Evolutionary conservation across 2,113 vertebrate species (phyloP).

Genomic region (Ameiurus melas): DNA sequence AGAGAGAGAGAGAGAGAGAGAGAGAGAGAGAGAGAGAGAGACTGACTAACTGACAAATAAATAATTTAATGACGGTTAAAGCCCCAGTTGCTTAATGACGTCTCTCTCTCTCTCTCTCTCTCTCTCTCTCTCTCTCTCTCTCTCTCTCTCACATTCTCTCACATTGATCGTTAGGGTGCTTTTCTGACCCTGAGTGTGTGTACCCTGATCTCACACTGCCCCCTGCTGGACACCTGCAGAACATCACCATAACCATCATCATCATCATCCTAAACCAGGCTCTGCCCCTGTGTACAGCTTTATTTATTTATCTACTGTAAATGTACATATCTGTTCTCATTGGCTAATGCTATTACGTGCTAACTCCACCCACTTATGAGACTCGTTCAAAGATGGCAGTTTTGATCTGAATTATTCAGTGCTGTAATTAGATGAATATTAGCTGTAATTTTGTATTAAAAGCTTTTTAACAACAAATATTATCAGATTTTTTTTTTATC

Average conservation of each 20-base stretch:
- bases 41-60: background rate
- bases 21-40: too few relatives aligned
- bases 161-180: background rate
- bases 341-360: background rate
- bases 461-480: background rate
- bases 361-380: background rate
- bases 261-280: background rate
- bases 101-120: background rate
- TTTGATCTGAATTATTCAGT: background rate
- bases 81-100: background rate
- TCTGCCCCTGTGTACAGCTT: background rate
- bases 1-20: too few relatives aligned
- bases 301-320: background rate
- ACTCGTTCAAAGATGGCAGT: background rate
- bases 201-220: background rate
- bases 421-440: background rate
- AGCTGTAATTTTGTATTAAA: background rate
- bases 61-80: background rate
- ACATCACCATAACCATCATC: background rate
- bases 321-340: background rate
- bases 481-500: background rate
- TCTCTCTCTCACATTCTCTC: too few relatives aligned
- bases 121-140: too few relatives aligned
- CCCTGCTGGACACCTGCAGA: background rate
- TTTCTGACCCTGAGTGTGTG: background rate